Evolutionary conservation across 2,113 vertebrate genomes (phyloP).

Genomic region (Hypanus sabinus): DNA sequence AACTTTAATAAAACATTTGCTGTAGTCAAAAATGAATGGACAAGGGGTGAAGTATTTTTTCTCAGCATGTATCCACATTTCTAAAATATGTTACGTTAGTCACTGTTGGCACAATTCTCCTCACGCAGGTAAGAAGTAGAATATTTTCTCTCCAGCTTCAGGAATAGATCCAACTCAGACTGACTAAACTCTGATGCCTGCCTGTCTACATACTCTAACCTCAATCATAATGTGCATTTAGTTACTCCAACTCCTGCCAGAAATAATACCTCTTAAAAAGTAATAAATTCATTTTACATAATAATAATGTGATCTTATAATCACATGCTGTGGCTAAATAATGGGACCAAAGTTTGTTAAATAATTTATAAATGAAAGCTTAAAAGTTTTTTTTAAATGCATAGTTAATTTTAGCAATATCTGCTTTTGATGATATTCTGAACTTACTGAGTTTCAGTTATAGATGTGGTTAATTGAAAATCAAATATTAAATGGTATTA

Average conservation of each 20-base stretch:
- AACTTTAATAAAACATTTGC: neutral
- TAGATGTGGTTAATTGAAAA: neutral
- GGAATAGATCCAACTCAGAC: neutral
- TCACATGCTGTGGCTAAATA: neutral
- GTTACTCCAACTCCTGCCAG: neutral
- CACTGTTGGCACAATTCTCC: neutral
- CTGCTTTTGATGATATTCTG: neutral
- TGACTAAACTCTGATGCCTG: neutral
- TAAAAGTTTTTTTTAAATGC: too few relatives aligned
- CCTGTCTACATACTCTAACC: neutral
- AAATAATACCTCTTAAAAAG: neutral
- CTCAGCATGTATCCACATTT: too few relatives aligned
- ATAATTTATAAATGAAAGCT: neutral
- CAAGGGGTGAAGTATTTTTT: neutral
- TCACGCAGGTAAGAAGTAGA: neutral
- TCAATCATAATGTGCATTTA: neutral
- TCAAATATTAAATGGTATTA: too few relatives aligned
- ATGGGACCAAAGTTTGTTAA: neutral
- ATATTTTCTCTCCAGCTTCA: neutral
- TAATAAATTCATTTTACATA: neutral
- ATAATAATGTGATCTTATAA: neutral
- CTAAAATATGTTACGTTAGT: neutral
- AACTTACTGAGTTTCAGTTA: neutral
- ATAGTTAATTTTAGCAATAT: neutral
- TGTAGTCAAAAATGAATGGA: neutral